These are phyloP conservation scores for Clanis bilineata DNA, from an alignment of 2,888 invertebrate species.

Conservation along the genomic window DNA sequence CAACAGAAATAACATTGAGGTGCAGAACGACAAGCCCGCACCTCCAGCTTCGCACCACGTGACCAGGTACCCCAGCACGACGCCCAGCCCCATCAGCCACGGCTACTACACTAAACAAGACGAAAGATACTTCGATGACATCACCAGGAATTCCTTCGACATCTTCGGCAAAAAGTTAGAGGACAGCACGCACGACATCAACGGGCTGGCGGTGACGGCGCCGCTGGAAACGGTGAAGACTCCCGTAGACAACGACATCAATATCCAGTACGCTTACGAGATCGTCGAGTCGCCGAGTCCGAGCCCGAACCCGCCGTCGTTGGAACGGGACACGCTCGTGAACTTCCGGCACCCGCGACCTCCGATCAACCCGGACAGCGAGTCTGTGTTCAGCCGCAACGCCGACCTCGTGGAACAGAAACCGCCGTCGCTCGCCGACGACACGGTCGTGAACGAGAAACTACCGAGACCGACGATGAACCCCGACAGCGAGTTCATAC, in stretches of 20 bases:
- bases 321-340: constrained; percentile 86
- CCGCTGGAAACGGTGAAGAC: constrained; percentile 71
- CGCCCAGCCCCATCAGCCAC: constrained; percentile 81
- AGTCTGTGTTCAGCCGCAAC: constrained; percentile 66
- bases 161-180: constrained; percentile 87
- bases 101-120: constrained; percentile 86
- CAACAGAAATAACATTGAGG: constrained; percentile 59
- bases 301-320: constrained; percentile 62
- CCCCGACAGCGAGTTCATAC: constrained; percentile 85
- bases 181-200: constrained; percentile 71
- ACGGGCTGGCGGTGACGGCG: constrained; percentile 73
- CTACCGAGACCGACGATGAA: constrained; percentile 85
- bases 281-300: constrained; percentile 59
- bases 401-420: constrained; percentile 59
- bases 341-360: constrained; percentile 87
- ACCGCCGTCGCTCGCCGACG: constrained; percentile 81
- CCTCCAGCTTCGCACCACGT: constrained; percentile 47
- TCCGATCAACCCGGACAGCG: constrained; percentile 86
- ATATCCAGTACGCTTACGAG: constrained; percentile 79
- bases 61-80: constrained; percentile 67
- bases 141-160: constrained; percentile 88
- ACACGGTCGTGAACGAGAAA: constrained; percentile 88
- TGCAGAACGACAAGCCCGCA: constrained; percentile 62
- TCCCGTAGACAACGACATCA: constrained; percentile 78
- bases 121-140: constrained; percentile 86